Evolutionary conservation across 1,140 invertebrate genomes (phyloP).

Genomic region (Dinothrombium tinctorium): DNA sequence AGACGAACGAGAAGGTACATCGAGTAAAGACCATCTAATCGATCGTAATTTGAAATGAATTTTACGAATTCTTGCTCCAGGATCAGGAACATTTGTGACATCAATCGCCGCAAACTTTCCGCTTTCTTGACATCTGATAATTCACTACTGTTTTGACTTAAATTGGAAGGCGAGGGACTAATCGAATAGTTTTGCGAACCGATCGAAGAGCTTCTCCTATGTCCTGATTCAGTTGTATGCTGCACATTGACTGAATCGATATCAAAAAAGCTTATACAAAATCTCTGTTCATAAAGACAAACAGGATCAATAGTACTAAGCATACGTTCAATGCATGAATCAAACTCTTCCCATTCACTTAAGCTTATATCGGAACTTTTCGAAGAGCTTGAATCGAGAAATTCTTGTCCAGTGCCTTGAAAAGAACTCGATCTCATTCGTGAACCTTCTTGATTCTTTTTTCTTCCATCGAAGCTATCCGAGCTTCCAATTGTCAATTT

Average conservation of each 20-base stretch:
- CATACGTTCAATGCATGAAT: slow-evolving; percentile 37
- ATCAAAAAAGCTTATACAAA: slow-evolving; percentile 80
- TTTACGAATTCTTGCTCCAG: slow-evolving; percentile 59
- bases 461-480: neutral
- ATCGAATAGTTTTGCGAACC: slow-evolving; percentile 5
- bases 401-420: slow-evolving; percentile 1
- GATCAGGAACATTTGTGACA: slow-evolving; percentile 59
- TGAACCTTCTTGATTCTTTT: slow-evolving; percentile 3
- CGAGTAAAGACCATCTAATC: slow-evolving; percentile 64
- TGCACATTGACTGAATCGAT: slow-evolving; percentile 31
- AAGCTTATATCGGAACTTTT: slow-evolving; percentile 10
- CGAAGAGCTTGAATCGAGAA: slow-evolving; percentile 1
- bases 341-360: slow-evolving; percentile 12
- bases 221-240: slow-evolving; percentile 1
- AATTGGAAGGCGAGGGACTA: slow-evolving; percentile 9
- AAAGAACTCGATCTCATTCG: neutral
- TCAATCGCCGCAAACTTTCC: slow-evolving; percentile 32
- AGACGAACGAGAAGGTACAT: slow-evolving; percentile 72
- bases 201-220: neutral
- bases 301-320: slow-evolving; percentile 68
- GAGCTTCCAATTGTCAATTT: neutral
- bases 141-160: slow-evolving; percentile 9
- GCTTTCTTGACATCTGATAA: neutral
- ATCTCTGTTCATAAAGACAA: slow-evolving; percentile 81
- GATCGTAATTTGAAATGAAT: slow-evolving; percentile 61